phyloP scores from a whole-genome alignment of 92 coral and sea anemone genomes.

The Epizoanthus illoricatus region DNA sequence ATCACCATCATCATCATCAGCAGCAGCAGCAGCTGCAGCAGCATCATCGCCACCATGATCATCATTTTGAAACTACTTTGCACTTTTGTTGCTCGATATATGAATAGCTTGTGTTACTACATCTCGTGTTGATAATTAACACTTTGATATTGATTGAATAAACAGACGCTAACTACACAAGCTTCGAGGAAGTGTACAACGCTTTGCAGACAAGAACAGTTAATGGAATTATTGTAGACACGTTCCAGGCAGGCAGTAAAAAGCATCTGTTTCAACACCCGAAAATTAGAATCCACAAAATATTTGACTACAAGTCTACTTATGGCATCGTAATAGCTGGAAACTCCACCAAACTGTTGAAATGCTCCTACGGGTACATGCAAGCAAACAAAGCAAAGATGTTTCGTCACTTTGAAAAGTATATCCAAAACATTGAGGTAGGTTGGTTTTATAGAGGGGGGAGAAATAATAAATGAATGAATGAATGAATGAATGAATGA shows the following conservation, averaged over 20 bases:
- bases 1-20: too few species aligned
- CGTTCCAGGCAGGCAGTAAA: conserved; percentile 72
- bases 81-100: too few species aligned
- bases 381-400: conserved; percentile 57
- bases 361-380: conserved; percentile 75
- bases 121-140: conserved; percentile 18
- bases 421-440: conserved; percentile 51
- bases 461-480: too few species aligned
- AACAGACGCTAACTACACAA: conserved; percentile 51
- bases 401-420: conserved; percentile 62
- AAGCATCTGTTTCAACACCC: conserved; percentile 54
- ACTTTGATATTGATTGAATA: background rate
- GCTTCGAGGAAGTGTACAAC: conserved; percentile 57
- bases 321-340: conserved; percentile 86
- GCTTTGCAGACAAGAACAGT: conserved; percentile 60
- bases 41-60: too few species aligned
- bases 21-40: too few species aligned
- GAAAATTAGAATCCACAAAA: conserved; percentile 50
- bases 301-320: conserved; percentile 68
- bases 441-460: background rate
- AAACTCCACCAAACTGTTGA: conserved; percentile 58
- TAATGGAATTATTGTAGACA: conserved; percentile 75
- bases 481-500: background rate
- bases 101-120: too few species aligned
- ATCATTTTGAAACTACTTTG: too few species aligned